Evolutionary conservation across 2,113 vertebrate genomes (phyloP).

Genomic region (Fukomys damarensis): DNA sequence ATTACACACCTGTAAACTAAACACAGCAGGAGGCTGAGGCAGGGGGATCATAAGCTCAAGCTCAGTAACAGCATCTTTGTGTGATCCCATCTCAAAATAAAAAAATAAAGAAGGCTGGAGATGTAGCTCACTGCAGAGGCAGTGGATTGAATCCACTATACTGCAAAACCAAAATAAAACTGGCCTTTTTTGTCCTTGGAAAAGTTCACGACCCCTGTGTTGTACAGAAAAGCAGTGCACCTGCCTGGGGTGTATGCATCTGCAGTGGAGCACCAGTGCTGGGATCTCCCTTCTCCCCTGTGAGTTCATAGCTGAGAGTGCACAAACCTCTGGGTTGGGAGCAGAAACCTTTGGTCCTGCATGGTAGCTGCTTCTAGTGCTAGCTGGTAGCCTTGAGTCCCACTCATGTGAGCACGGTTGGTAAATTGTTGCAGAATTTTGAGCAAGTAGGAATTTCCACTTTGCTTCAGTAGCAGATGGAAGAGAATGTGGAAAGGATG

Average conservation of each 20-base stretch:
- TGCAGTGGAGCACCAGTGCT: neutral
- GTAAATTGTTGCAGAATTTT: neutral
- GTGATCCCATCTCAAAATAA: neutral
- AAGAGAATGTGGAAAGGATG: neutral
- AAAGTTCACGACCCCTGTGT: neutral
- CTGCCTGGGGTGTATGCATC: too few species aligned
- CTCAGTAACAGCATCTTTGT: neutral
- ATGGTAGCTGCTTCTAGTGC: neutral
- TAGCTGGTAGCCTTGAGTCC: neutral
- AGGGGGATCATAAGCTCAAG: neutral
- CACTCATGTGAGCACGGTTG: accelerated
- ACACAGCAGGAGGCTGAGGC: neutral
- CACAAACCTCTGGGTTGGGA: neutral
- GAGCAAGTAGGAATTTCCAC: neutral
- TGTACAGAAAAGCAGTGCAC: neutral
- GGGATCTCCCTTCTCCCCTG: neutral
- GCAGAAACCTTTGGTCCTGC: accelerated
- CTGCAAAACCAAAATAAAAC: neutral
- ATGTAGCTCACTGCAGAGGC: neutral
- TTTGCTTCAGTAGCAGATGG: neutral
- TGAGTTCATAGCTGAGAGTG: accelerated
- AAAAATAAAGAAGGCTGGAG: neutral
- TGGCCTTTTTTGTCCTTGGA: too few species aligned
- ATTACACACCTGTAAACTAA: neutral
- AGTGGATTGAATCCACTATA: neutral